Evolutionary conservation across 2,113 vertebrate genomes (phyloP).

Genomic region (Merops nubicus): DNA sequence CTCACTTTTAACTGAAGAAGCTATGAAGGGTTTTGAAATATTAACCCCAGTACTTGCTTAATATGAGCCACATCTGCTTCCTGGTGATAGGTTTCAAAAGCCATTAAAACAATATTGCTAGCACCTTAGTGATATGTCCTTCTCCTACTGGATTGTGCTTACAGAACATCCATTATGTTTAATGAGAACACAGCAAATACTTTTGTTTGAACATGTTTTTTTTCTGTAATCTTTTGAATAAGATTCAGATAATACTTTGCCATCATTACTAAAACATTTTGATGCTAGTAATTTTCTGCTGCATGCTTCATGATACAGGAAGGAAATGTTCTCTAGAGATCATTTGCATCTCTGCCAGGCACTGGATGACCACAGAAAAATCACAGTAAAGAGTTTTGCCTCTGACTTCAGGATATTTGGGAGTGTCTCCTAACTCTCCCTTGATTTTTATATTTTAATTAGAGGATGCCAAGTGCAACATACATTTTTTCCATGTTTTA

Average conservation of each 20-base stretch:
- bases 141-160: background rate
- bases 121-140: constrained; percentile 2
- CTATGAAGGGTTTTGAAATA: constrained; percentile 60
- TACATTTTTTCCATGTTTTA: background rate
- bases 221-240: constrained; percentile 3
- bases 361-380: background rate
- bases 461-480: background rate
- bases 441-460: background rate
- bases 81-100: constrained; percentile 51
- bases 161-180: background rate
- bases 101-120: constrained; percentile 28
- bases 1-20: constrained; percentile 64
- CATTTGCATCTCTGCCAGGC: background rate
- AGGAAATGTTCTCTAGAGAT: background rate
- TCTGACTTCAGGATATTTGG: background rate
- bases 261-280: background rate
- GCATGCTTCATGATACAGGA: background rate
- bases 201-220: background rate
- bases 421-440: background rate
- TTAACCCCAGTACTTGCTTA: constrained; percentile 49
- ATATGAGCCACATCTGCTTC: constrained; percentile 61
- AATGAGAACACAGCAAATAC: background rate
- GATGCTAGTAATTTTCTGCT: background rate
- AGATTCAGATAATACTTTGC: background rate
- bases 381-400: background rate